Base-by-base conservation (phyloP, 2,113 vertebrate genomes). In the Dolichotis patagonum region DNA sequence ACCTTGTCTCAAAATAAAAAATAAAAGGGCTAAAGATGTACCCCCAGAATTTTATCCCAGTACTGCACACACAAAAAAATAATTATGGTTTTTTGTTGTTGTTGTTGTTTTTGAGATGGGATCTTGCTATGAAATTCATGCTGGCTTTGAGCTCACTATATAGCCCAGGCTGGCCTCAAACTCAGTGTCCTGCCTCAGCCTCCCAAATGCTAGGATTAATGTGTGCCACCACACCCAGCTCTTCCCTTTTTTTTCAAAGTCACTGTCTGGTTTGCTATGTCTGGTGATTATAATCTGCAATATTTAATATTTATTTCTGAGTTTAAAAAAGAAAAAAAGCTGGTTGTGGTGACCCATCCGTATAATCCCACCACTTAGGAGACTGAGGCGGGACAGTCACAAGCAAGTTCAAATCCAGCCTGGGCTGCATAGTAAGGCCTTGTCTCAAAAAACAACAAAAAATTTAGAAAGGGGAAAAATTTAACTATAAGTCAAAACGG, bases 221-320 rank as follows among this genome's bases (percentile, higher is more conserved):
- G 20, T 69, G 35, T 20, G 35, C 35, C 65, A 69, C 65, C 35
- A n/a, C 16, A 69, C 67, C 16, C 16, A 8, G 17, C 67, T 69
- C 28, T 54, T 38, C 49, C 49, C 9, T 71, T 84, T 58, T 58
- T 56, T 83, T 89, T 17, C n/a, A 85, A 67, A 43, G 60, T 84
- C n/a, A 88, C 4, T 41, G 7, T 56, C 77, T 69, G 65, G 32
- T 75, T 75, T 32, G 28, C 75, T 86, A 7, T 91, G 17, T 60
- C 87, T 62, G 41, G 16, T 91, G 52, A 71, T 52, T 90, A 17
- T 58, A 52, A 49, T 90, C 46, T 78, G 54, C 65, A 56, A 32
- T 88, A 87, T 93, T 73, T 95, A 85, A 52, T 82, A 69, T 52
- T 88, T 88, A 73, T 52, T 62, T 85, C 28, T 82, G 85, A 94